Conservation (phyloP, 2,797 vertebrate species). For the Catharus ustulatus region DNA sequence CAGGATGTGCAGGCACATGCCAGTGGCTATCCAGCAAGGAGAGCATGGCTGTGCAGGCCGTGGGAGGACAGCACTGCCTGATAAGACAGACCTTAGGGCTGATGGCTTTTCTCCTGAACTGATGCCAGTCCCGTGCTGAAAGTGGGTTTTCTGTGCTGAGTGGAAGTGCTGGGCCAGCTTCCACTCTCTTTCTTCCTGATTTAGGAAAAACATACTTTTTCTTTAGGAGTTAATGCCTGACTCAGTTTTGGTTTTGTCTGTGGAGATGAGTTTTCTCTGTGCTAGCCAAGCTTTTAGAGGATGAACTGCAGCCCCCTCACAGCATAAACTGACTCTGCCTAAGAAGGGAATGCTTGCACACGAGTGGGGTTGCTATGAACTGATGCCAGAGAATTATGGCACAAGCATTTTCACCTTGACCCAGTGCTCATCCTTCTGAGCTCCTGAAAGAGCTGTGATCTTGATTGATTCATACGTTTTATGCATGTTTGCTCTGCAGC, state of each 20-base stretch:
- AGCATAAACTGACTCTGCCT: not conserved
- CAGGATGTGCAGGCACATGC: rapidly evolving
- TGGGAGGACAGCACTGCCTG: not conserved
- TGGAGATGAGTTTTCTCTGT: not conserved
- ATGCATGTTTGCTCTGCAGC: not conserved
- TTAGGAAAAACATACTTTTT: not conserved
- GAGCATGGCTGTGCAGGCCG: rapidly evolving
- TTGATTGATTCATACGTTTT: not conserved
- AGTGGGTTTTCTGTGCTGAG: not conserved
- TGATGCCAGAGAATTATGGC: not conserved
- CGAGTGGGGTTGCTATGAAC: not conserved
- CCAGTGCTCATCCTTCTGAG: not conserved
- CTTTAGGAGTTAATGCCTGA: not conserved
- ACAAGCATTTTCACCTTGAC: not conserved
- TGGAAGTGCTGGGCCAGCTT: not conserved
- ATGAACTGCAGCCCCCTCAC: not conserved
- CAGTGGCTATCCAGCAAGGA: not conserved
- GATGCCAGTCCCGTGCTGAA: not conserved
- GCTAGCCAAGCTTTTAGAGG: not conserved
- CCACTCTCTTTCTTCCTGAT: not conserved
- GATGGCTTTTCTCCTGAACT: not conserved
- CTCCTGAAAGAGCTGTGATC: not conserved
- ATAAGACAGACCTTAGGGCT: rapidly evolving
- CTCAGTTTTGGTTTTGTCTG: not conserved
- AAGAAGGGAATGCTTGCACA: not conserved